Conservation (phyloP, 2,888 invertebrate genomes). For the Drosophila aldrichi region DNA sequence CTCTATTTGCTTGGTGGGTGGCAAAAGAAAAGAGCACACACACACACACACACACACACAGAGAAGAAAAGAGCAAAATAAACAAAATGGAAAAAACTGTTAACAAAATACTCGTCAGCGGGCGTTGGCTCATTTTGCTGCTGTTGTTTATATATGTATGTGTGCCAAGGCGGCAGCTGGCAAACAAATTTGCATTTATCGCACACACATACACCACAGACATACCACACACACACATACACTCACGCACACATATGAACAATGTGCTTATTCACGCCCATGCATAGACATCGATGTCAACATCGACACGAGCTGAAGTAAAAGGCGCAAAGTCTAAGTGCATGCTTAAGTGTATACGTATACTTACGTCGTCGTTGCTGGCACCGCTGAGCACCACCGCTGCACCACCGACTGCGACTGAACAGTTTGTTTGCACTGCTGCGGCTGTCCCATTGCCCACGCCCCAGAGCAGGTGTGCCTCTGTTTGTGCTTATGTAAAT, state of each 20-base stretch:
- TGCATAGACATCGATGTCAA: slow-evolving; percentile 65
- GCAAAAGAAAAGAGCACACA: neutral
- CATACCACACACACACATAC: neutral
- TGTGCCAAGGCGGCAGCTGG: slow-evolving; percentile 41
- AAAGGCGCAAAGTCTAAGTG: slow-evolving; percentile 79
- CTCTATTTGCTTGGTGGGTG: slow-evolving; percentile 71
- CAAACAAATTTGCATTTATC: slow-evolving; percentile 79
- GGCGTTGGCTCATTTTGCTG: slow-evolving; percentile 53
- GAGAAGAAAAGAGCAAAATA: slow-evolving; percentile 8
- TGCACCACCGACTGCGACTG: slow-evolving; percentile 36
- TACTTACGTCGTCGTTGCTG: slow-evolving; percentile 31
- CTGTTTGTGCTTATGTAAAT: slow-evolving; percentile 68
- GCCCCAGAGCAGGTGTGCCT: slow-evolving; percentile 9
- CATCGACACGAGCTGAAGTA: slow-evolving; percentile 65
- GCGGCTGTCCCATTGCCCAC: slow-evolving; percentile 46
- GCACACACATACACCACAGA: slow-evolving; percentile 62
- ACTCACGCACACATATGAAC: slow-evolving; percentile 18
- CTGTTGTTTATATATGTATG: neutral
- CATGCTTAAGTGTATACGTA: slow-evolving; percentile 74
- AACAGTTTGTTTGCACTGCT: slow-evolving; percentile 32
- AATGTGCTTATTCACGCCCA: slow-evolving; percentile 71
- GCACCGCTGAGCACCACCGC: slow-evolving; percentile 13
- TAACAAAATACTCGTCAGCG: slow-evolving; percentile 61
- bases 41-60: neutral
- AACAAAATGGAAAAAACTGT: slow-evolving; percentile 44